Evolutionary conservation across 2,113 vertebrate genomes (phyloP), one percentile per base, ranked within the genome.

Genomic region (Paramisgurnus dabryanus): DNA sequence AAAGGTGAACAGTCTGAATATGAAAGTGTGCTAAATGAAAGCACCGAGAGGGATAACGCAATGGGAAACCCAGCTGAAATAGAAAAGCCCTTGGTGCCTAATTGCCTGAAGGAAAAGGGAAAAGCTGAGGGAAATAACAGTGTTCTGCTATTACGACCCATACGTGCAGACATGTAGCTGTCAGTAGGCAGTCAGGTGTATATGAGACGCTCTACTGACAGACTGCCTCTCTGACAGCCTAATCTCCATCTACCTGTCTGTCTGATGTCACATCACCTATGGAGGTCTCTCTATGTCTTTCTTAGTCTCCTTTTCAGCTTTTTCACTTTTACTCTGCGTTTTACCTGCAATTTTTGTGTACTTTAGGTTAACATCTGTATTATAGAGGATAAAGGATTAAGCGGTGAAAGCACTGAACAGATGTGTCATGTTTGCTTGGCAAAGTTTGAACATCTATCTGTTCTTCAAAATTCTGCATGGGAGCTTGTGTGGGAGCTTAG

Each of bases 121-220:
- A 58, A 74, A 55, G 67, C 64, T 47, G 72, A 45, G 65, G 77
- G 55, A 77, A 57, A 64, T 65, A 64, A 77, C 67, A 73, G 76
- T 73, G 73, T 81, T 85, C 78, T 15, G 53, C 82, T 84, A 79
- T 80, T 80, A 34, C 73, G 10, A 60, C 43, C 49, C 50, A 49
- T 76, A 79, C 61, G 64, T 66, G 72, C 11, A 66, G 64, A 68
- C 72, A 58, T 83, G 85, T 86, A 84, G 72, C 82, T 84, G 85
- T 86, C 85, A 84, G 85, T 39, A 66, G 61, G 66, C 82, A 85
- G 79, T 67, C 82, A 80, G 74, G 67, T 86, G 82, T 84, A 80
- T 77, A 80, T 34, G 27, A 84, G 85, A 86, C 79, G 76, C 63
- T 72, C 60, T 40, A 78, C 77, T 86, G 82, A 86, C 85, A 70